A percentile compares a stretch with the other conserved stretches of the same genome.
Conservation (phyloP, 2,113 vertebrate genomes). For the Danio rerio region GRCz12tu NC_133184.1:9543501-9544000, state of each 20-base stretch:
- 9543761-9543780: conserved; percentile 78
- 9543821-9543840: not conserved
- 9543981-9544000: no score
- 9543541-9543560: not conserved
- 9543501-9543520: no score
- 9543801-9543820: conserved; percentile 86
- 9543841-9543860: no score
- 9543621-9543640: conserved; percentile 58
- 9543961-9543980: no score
- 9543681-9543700: conserved; percentile 78
- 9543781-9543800: conserved; percentile 86
- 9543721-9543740: conserved; percentile 93
- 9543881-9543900: no score
- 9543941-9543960: no score
- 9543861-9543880: no score
- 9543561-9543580: not conserved
- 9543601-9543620: not conserved
- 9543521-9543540: not conserved
- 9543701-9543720: conserved; percentile 95
- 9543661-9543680: conserved; percentile 30
- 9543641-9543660: not conserved
- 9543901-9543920: no score
- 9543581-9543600: not conserved
- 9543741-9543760: conserved; percentile 84
- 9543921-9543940: no score